These are phyloP conservation scores for Pelobates cultripes DNA, from an alignment of 2,797 vertebrate genomes.

Conservation along the genomic window DNA sequence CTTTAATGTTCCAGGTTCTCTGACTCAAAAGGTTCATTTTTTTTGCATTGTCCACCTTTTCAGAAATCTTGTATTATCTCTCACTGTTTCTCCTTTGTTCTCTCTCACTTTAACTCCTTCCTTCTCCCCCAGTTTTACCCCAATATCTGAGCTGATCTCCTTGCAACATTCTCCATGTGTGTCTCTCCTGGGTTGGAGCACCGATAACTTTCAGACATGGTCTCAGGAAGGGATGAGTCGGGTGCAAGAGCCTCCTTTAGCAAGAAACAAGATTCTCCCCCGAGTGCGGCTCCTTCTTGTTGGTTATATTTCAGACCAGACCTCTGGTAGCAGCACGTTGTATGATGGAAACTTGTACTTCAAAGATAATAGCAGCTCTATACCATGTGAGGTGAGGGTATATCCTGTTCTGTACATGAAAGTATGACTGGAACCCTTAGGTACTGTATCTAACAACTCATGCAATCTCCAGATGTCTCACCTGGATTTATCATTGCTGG, in stretches of 20 bases:
- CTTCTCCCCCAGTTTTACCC: constrained; percentile 72
- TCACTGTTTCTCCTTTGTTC: too few species aligned
- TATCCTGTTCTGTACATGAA: background rate
- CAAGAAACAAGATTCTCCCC: constrained; percentile 64
- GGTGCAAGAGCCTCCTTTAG: constrained; percentile 58
- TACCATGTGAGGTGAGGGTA: constrained; percentile 81
- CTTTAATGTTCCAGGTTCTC: background rate
- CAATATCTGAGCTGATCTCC: constrained; percentile 75
- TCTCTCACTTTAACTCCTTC: background rate
- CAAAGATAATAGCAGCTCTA: constrained; percentile 75
- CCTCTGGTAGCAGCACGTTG: constrained; percentile 42
- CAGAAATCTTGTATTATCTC: background rate
- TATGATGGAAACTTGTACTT: constrained; percentile 74
- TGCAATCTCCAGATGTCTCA: constrained; percentile 70
- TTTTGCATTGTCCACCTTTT: background rate
- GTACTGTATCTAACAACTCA: background rate
- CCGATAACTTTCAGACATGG: constrained; percentile 77
- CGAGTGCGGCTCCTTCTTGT: constrained; percentile 82
- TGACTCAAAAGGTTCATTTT: too few species aligned
- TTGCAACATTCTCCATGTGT: constrained; percentile 79
- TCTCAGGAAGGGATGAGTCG: constrained; percentile 59
- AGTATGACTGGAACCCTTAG: constrained; percentile 2
- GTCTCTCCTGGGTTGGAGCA: constrained; percentile 84
- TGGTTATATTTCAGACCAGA: constrained; percentile 75
- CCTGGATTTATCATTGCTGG: constrained; percentile 78